These are phyloP conservation scores for Champsocephalus esox DNA, from an alignment of 2,797 vertebrate genomes.

Conservation along the genomic window DNA sequence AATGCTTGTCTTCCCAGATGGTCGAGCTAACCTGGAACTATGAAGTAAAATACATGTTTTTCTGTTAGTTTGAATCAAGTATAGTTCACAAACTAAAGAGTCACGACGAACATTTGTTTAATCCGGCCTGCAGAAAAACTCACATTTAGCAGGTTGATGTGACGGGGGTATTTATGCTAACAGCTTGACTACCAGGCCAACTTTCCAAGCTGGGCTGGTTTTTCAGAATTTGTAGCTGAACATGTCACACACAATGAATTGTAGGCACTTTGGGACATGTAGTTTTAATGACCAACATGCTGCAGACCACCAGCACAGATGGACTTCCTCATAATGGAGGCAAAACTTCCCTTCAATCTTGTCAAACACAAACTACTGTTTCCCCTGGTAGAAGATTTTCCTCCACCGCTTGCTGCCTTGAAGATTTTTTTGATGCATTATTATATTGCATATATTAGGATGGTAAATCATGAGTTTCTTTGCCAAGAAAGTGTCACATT, in stretches of 20 bases:
- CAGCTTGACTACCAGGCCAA: conserved; percentile 17
- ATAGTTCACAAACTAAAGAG: conserved; percentile 20
- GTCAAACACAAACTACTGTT: conserved; percentile 18
- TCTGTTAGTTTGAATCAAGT: conserved; percentile 6
- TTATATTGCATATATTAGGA: no score
- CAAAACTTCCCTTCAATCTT: conserved; percentile 20
- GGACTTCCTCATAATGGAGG: conserved; percentile 29
- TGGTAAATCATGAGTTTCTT: not conserved
- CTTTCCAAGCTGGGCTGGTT: conserved; percentile 17
- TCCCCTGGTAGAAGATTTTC: conserved; percentile 6
- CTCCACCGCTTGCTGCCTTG: conserved; percentile 1
- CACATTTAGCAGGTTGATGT: conserved; percentile 27
- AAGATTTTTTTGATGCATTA: not conserved
- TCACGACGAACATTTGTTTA: conserved; percentile 18
- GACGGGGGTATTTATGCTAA: conserved; percentile 6
- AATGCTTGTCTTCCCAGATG: conserved; percentile 8
- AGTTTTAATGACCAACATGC: conserved; percentile 42
- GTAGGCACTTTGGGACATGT: conserved; percentile 5
- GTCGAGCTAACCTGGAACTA: conserved; percentile 32
- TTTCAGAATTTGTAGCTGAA: conserved; percentile 21
- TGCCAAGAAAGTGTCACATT: not conserved
- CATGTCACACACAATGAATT: conserved; percentile 18
- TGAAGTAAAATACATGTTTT: conserved; percentile 6
- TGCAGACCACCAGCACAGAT: conserved; percentile 38
- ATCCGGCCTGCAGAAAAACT: conserved; percentile 7